Base-by-base conservation (phyloP, 2,797 vertebrate genomes). In the Acanthis flammea region DNA sequence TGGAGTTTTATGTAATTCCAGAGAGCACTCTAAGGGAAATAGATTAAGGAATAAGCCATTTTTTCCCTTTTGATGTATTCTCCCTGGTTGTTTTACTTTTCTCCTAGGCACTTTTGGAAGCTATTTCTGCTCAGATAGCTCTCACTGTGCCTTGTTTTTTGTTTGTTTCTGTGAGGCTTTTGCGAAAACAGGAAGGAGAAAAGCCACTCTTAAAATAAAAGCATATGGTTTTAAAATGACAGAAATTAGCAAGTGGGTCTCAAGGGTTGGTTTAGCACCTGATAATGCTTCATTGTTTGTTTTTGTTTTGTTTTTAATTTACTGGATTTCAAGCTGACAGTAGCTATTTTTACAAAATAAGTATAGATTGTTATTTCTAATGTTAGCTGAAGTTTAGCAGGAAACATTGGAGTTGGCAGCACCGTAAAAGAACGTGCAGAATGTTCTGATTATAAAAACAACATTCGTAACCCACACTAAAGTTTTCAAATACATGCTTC, bases 281-380 rank as follows among this genome's bases (percentile, higher is more conserved):
- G 78, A 94, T 73, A 88, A 72, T 78, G 60, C 55, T 76, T 81
- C 90, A 87, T 70, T 48, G 30, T 85, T 92, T 92, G 57, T 61
- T 91, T 93, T 78, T 75, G 30, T 19, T 90, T 93, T 73, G 39
- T 65, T 90, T 93, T 74, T 87, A 89, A 62, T 92, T 91, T 78
- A 90, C 23, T 72, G 16, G 41, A 55, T 86, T 96, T 95, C 76
- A 88, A 86, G 23, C 67, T 78, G 68, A 68, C 72, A 85, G 89
- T 83, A 72, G n/a, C 27, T 94, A 39, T 86, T 94, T 91, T 81
- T 78, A 84, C 44, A 66, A 86, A 91, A 83, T 90, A 88, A 88
- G 48, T 67, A 27, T 62, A 65, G 44, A 25, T 76, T 80, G 35
- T 82, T 91, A 19, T 72, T 95, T 93, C 51, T 92, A 89, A 91